phyloP scores from a whole-genome alignment of 2,113 vertebrate species.

The Macrotus californicus region DNA sequence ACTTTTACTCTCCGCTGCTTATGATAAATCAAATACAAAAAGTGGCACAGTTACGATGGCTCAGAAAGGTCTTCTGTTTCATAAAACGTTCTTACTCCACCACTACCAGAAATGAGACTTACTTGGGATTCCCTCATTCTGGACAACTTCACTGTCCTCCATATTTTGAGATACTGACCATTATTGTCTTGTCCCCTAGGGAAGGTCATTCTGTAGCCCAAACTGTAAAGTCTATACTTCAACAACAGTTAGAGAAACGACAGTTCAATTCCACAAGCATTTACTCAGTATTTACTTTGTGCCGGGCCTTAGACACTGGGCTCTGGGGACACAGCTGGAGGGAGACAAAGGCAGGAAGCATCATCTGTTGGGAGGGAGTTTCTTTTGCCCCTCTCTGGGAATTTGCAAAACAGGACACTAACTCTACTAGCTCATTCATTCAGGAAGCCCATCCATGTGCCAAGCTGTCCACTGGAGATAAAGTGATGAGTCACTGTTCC shows the following conservation, averaged over 20 bases:
- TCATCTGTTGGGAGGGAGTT: not conserved
- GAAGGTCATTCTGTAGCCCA: not conserved
- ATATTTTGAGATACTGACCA: not conserved
- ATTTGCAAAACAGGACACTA: not conserved
- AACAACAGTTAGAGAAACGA: not conserved
- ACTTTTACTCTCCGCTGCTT: constrained; percentile 11
- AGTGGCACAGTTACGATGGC: not conserved
- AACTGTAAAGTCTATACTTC: not conserved
- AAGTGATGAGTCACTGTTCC: not conserved
- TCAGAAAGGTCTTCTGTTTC: not conserved
- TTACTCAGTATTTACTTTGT: not conserved
- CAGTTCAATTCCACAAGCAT: not conserved
- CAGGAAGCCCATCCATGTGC: not conserved
- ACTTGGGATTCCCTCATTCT: not conserved
- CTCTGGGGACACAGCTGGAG: not conserved
- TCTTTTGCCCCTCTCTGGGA: not conserved
- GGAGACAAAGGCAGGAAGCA: not conserved
- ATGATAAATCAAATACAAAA: not conserved
- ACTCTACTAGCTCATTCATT: not conserved
- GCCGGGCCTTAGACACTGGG: not conserved
- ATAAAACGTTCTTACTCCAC: not conserved
- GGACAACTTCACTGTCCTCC: not conserved
- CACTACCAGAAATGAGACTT: not conserved
- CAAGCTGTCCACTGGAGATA: not conserved
- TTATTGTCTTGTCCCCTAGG: not conserved